Evolutionary conservation across 2,888 invertebrate species (phyloP).

Genomic region (Itoplectis maculator): DNA sequence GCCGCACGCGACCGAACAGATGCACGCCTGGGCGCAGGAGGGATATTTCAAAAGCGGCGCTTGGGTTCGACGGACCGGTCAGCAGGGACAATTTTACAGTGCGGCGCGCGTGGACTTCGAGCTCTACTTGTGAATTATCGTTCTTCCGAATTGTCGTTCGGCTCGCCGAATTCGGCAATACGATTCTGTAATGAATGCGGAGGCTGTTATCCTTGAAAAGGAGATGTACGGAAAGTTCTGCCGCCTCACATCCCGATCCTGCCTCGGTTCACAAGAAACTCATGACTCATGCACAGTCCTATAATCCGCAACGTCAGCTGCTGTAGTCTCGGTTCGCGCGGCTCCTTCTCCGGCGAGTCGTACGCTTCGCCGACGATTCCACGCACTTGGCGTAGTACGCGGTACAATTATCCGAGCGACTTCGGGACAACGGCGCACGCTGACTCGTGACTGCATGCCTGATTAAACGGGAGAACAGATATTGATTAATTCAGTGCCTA

Average conservation of each 20-base stretch:
- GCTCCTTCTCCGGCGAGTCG: conserved; percentile 25
- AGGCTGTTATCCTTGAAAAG: conserved; percentile 12
- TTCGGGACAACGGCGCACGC: conserved; percentile 19
- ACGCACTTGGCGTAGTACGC: conserved; percentile 51
- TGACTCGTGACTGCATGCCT: conserved; percentile 32
- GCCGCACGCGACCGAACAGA: conserved; percentile 93
- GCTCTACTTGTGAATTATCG: conserved; percentile 89
- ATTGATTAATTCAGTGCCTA: not conserved
- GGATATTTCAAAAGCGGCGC: conserved; percentile 94
- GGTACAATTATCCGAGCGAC: conserved; percentile 37
- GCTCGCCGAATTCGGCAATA: conserved; percentile 1
- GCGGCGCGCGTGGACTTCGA: conserved; percentile 97
- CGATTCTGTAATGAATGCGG: conserved; percentile 14
- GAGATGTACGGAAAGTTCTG: not conserved
- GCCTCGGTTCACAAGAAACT: conserved; percentile 9
- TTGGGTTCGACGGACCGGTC: conserved; percentile 93
- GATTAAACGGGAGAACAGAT: not conserved
- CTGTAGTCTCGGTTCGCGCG: not conserved
- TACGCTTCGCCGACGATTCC: conserved; percentile 8
- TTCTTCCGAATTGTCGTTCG: too few species aligned
- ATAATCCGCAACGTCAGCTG: conserved; percentile 23
- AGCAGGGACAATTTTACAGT: conserved; percentile 91
- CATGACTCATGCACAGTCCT: conserved; percentile 41
- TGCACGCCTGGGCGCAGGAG: conserved; percentile 95
- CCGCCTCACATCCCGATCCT: conserved; percentile 1